These are phyloP conservation scores for Megaceryle maxima DNA, from an alignment of 2,113 vertebrate species.

Conservation along the genomic window DNA sequence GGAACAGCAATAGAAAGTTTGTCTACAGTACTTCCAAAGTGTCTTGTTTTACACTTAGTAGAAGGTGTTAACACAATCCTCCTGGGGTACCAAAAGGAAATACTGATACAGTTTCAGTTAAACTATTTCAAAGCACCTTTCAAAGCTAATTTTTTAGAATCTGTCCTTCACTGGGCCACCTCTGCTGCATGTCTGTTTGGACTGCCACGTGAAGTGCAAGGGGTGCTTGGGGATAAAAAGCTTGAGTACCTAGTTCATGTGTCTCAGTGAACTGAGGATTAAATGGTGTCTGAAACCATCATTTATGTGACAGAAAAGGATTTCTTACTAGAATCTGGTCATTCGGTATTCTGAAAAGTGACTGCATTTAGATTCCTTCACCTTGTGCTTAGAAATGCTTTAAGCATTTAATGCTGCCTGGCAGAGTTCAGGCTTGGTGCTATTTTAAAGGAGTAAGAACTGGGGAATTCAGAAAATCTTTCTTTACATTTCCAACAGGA, in stretches of 20 bases:
- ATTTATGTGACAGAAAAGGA: neutral
- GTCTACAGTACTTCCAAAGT: neutral
- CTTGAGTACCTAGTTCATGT: accelerated
- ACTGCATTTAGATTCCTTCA: neutral
- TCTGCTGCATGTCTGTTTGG: accelerated
- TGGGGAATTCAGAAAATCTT: neutral
- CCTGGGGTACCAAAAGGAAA: neutral
- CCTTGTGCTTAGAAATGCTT: neutral
- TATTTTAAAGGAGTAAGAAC: neutral
- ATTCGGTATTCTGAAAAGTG: neutral
- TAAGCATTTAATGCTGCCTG: neutral
- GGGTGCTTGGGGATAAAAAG: neutral
- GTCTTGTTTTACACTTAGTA: neutral
- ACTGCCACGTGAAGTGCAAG: neutral
- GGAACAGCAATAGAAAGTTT: neutral
- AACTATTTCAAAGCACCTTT: neutral
- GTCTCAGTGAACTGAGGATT: neutral
- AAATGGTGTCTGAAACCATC: neutral
- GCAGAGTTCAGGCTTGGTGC: neutral
- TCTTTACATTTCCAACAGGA: neutral
- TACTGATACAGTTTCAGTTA: neutral
- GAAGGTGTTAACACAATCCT: neutral
- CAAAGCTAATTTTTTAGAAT: neutral
- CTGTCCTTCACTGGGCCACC: neutral
- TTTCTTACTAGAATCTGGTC: neutral